These are phyloP conservation scores for Simalia tracyae DNA, from an alignment of 2,797 vertebrate genomes.

Conservation along the genomic window DNA sequence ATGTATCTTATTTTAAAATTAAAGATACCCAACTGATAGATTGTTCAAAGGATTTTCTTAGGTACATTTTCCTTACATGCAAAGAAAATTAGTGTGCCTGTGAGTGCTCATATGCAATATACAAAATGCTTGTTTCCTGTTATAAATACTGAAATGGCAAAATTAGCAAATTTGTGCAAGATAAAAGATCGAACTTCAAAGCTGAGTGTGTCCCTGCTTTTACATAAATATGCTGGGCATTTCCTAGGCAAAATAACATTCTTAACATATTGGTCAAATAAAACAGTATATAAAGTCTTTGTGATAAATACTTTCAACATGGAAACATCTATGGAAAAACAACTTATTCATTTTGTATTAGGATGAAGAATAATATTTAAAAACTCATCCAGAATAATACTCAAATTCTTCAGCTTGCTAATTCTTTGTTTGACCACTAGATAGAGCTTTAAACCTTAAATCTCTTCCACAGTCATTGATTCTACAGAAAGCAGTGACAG, in stretches of 20 bases:
- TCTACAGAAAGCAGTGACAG: neutral
- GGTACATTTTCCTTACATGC: neutral
- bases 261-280: neutral
- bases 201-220: neutral
- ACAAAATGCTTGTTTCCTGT: neutral
- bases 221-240: neutral
- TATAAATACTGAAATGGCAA: neutral
- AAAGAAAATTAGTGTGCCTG: neutral
- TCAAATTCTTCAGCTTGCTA: neutral
- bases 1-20: neutral
- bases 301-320: neutral
- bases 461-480: neutral
- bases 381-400: neutral
- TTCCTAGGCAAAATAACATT: neutral
- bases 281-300: neutral
- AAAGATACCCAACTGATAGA: neutral
- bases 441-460: constrained; percentile 49
- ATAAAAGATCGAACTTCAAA: neutral
- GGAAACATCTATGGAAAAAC: neutral
- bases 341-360: neutral
- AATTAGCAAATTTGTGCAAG: neutral
- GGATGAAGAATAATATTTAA: neutral
- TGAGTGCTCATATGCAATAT: neutral
- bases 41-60: neutral
- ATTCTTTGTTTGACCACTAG: constrained; percentile 55